These are phyloP conservation scores for Halichoerus grypus DNA, from an alignment of 2,113 vertebrate species.

Conservation along the genomic window DNA sequence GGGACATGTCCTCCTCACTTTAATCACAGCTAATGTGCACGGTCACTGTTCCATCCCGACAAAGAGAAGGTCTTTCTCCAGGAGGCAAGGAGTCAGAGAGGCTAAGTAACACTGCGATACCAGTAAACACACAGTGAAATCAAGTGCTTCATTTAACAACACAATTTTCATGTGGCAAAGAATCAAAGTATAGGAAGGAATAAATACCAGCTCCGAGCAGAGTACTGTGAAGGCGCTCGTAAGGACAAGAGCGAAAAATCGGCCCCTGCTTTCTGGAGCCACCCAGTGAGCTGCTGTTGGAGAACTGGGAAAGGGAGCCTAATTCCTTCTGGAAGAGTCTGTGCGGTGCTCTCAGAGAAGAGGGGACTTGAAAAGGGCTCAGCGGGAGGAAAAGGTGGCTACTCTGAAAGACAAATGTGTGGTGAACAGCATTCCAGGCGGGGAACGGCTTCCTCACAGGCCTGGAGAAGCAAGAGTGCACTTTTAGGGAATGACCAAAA, in stretches of 20 bases:
- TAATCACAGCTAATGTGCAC: fast-evolving
- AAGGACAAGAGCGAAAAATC: fast-evolving
- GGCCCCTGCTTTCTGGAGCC: not conserved
- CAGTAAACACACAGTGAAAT: not conserved
- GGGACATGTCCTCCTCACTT: too few species aligned
- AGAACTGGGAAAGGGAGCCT: not conserved
- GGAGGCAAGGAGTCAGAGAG: not conserved
- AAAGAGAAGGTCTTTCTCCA: not conserved
- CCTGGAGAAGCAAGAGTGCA: not conserved
- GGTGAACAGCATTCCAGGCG: not conserved
- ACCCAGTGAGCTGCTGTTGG: fast-evolving
- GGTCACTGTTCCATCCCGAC: not conserved
- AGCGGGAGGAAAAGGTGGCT: not conserved
- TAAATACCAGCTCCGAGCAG: too few species aligned
- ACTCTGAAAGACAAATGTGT: not conserved
- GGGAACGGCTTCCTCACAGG: not conserved
- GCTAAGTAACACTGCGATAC: not conserved
- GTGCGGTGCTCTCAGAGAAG: not conserved
- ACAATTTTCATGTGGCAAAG: not conserved
- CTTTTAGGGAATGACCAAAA: not conserved
- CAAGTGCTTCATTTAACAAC: not conserved
- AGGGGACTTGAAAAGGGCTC: not conserved
- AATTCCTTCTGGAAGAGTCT: not conserved
- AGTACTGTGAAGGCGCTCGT: not conserved
- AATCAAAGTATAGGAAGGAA: not conserved